Evolutionary conservation across 2,797 vertebrate species (phyloP), one percentile per base, ranked within the genome.

Genomic region (Poeciliopsis presidionis): DNA sequence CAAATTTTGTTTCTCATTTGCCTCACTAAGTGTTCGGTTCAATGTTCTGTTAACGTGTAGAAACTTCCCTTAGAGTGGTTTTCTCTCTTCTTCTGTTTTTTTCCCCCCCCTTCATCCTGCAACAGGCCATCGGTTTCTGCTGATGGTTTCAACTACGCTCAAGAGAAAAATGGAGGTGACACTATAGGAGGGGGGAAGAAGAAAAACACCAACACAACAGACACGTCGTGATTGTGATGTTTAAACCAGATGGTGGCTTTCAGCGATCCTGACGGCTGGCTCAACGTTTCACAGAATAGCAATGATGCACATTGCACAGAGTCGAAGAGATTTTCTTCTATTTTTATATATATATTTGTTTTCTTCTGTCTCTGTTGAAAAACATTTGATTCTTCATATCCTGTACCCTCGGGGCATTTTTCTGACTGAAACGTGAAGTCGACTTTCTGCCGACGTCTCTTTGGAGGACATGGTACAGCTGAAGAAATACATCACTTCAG

Each of bases 201-300:
- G 41, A 77, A 47, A 81, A 72, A 85, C 33, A 33, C 33, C 33
- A 55, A 81, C 67, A 71, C 0, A 2, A 47, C 20, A 45, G 77
- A 81, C 9, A 28, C 72, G 63, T 69, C 81, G 43, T 57, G 55
- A 77, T 45, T 59, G 13, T 78, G 73, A 80, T 1, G 7, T 86
- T 76, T 25, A 83, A 63, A 75, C 70, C 45, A 73, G 83, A 75
- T 41, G 6, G 33, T 61, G 12, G 45, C 63, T 79, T 72, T 86
- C 18, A 30, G 63, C 73, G 55, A 18, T 70, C 67, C 8, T 25
- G 33, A 47, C 5, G 41, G 72, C 69, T 5, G 45, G 33, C 65
- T 75, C 43, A n/a, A 65, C 28, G 65, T 63, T 12, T 57, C 33
- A n/a, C 67, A 45, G 36, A 69, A 16, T 18, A 39, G 45, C 14